Conservation (phyloP, 2,113 vertebrate genomes). For the Bubo bubo region DNA sequence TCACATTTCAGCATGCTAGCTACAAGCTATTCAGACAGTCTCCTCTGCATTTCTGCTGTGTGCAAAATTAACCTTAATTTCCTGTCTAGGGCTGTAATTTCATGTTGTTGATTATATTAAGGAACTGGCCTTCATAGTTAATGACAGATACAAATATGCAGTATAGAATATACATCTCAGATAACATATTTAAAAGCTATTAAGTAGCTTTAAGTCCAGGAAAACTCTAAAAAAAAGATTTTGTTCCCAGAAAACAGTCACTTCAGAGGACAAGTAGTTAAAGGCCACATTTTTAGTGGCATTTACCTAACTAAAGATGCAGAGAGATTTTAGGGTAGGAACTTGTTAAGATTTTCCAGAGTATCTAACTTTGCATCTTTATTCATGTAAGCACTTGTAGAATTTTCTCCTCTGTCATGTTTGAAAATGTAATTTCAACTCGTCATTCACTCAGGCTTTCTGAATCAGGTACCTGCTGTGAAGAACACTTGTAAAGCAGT, state of each 20-base stretch:
- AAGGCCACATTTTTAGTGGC: not conserved
- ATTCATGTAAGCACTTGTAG: not conserved
- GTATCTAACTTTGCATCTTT: not conserved
- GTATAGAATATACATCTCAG: not conserved
- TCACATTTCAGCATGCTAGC: not conserved
- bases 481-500: not conserved
- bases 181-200: not conserved
- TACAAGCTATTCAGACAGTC: not conserved
- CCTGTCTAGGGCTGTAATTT: not conserved
- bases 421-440: not conserved
- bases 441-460: not conserved
- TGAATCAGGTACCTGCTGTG: not conserved
- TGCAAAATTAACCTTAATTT: slow-evolving; percentile 6
- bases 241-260: not conserved
- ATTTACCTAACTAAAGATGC: not conserved
- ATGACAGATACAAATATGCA: not conserved
- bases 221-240: not conserved
- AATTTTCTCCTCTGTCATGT: not conserved
- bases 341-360: not conserved
- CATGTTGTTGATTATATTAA: not conserved
- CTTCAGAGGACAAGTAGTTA: not conserved
- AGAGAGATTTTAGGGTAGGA: not conserved
- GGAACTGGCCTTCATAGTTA: not conserved
- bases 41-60: not conserved
- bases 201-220: not conserved